Conservation (phyloP, 2,797 vertebrate species). For the Gymnocypris eckloni region DNA sequence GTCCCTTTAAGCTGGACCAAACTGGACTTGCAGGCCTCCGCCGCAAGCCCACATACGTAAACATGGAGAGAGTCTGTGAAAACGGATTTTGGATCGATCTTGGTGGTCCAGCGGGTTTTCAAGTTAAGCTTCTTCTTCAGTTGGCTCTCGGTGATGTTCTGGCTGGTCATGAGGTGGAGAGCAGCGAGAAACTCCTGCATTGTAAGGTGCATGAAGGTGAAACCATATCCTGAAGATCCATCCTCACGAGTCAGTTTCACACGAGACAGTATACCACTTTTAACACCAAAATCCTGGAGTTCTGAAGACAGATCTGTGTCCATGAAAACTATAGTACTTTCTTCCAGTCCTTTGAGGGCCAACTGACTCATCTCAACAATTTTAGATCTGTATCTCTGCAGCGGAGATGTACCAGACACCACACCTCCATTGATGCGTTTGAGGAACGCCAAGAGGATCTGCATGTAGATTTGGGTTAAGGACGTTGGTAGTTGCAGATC, state of each 20-base stretch:
- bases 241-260: conserved; percentile 76
- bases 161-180: conserved; percentile 84
- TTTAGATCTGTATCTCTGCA: conserved; percentile 62
- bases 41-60: conserved; percentile 87
- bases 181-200: conserved; percentile 91
- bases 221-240: conserved; percentile 68
- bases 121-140: conserved; percentile 82
- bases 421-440: conserved; percentile 55
- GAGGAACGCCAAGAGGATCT: conserved; percentile 80
- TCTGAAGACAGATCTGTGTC: conserved; percentile 72
- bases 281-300: conserved; percentile 76
- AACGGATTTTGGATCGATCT: conserved; percentile 76
- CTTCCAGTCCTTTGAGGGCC: conserved; percentile 82
- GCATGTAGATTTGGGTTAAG: conserved; percentile 85
- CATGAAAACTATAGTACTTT: conserved; percentile 81
- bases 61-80: conserved; percentile 84
- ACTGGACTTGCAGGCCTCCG: conserved; percentile 73
- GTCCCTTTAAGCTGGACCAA: conserved; percentile 74
- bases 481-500: conserved; percentile 77
- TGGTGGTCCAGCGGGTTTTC: conserved; percentile 85
- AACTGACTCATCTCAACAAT: conserved; percentile 79
- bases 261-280: conserved; percentile 75
- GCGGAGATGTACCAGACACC: background rate
- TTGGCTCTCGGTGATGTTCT: conserved; percentile 66
- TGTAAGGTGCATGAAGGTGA: conserved; percentile 86